A percentile compares a stretch with the other conserved stretches of the same genome.
Conservation (phyloP, 1,140 invertebrate species). For the Calliopsis andreniformis region DNA sequence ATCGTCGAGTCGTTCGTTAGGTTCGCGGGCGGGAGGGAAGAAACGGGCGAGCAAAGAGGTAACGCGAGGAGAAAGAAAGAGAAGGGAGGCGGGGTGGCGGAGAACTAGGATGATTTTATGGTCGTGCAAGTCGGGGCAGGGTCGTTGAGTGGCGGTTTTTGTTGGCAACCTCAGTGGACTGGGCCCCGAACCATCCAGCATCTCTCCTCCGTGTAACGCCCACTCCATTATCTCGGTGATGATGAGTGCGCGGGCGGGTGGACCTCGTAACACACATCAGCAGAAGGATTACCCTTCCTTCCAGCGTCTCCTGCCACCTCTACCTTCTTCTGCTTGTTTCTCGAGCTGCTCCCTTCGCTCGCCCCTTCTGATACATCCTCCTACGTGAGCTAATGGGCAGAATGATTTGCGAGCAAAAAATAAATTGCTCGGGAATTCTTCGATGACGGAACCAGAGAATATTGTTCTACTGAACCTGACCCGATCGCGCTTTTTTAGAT, state of each 20-base stretch:
- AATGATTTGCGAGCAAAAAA: conserved; percentile 79
- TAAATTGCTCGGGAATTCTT: conserved; percentile 68
- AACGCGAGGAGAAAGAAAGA: conserved; percentile 4
- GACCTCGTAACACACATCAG: conserved; percentile 78
- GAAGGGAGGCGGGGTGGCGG: conserved; percentile 48
- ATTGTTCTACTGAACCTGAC: conserved; percentile 19
- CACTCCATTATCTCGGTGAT: conserved; percentile 81
- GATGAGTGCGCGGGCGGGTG: conserved; percentile 79
- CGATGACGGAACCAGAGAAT: conserved; percentile 60
- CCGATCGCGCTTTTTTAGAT: no score
- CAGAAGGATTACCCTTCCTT: conserved; percentile 73
- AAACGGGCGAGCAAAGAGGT: conserved; percentile 15
- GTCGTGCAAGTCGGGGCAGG: conserved; percentile 68
- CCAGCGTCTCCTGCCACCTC: conserved; percentile 51
- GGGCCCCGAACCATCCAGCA: conserved; percentile 70
- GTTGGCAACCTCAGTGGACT: conserved; percentile 71
- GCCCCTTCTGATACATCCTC: conserved; percentile 45
- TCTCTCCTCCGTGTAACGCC: conserved; percentile 76
- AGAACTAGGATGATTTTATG: conserved; percentile 79
- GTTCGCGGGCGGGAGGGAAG: conserved; percentile 16
- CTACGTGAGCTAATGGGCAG: conserved; percentile 74
- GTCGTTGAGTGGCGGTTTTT: conserved; percentile 77
- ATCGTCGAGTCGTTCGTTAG: conserved; percentile 46
- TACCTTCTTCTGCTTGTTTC: conserved; percentile 38
- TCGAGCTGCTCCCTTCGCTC: conserved; percentile 51